Conservation (phyloP, 35 echinoderm and acorn worm genomes). For the Lytechinus variegatus region DNA sequence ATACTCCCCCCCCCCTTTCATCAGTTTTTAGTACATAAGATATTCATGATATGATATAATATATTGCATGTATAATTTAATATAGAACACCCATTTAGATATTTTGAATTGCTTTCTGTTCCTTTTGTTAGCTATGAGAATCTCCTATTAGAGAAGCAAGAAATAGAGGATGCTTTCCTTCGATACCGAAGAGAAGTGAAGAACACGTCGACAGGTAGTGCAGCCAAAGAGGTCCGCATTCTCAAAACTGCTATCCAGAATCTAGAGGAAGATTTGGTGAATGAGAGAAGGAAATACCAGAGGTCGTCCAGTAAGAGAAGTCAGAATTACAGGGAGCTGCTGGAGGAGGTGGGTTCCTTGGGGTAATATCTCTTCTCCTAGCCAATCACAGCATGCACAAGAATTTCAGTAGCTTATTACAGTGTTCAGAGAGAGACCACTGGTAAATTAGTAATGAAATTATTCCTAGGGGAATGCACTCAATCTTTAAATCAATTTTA, state of each 20-base stretch:
- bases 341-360: constrained; percentile 79
- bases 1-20: too few species aligned
- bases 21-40: too few species aligned
- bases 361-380: too few species aligned
- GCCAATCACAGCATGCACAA: too few species aligned
- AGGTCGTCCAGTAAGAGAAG: constrained; percentile 80
- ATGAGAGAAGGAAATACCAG: constrained; percentile 84
- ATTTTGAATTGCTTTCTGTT: background rate
- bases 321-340: constrained; percentile 80
- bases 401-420: too few species aligned
- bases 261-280: constrained; percentile 95
- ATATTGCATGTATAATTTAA: too few species aligned
- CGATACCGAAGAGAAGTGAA: constrained; percentile 89
- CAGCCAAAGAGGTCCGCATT: constrained; percentile 92
- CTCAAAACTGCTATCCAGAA: constrained; percentile 87
- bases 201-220: constrained; percentile 82
- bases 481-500: too few species aligned
- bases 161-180: constrained; percentile 82
- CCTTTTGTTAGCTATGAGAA: constrained; percentile 75
- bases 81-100: background rate
- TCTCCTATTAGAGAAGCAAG: constrained; percentile 81
- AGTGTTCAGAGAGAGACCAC: too few species aligned
- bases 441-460: too few species aligned
- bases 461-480: too few species aligned
- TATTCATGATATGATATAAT: too few species aligned